phyloP scores from a whole-genome alignment of 2,113 vertebrate species.

The Oriolus oriolus region DNA sequence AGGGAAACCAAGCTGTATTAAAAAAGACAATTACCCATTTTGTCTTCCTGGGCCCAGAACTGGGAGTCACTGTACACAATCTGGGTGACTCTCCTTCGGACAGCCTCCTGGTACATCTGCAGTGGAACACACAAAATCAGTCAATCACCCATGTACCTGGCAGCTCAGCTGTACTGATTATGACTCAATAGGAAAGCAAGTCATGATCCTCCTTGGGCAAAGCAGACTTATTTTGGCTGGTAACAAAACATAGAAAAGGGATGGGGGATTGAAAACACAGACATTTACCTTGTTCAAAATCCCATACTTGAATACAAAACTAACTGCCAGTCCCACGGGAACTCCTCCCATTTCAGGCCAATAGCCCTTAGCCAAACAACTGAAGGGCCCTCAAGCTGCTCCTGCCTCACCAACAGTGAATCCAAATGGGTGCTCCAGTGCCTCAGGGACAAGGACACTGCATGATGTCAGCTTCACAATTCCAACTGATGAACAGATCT shows the following conservation, averaged over 20 bases:
- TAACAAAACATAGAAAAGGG: neutral
- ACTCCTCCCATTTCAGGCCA: neutral
- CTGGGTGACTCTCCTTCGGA: slow-evolving; percentile 82
- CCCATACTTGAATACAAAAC: neutral
- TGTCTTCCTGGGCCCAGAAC: slow-evolving; percentile 65
- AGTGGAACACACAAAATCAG: neutral
- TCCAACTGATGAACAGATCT: neutral
- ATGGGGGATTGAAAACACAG: neutral
- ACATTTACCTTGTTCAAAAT: neutral
- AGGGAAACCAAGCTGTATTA: neutral
- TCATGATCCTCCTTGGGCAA: neutral
- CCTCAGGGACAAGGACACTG: neutral
- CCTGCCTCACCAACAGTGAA: neutral
- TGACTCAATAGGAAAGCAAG: neutral
- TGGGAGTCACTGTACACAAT: slow-evolving; percentile 80
- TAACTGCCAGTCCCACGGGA: neutral
- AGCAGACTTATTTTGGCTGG: neutral
- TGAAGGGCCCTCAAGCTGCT: neutral
- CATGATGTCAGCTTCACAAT: neutral
- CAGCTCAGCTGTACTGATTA: neutral
- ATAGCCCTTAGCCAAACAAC: neutral
- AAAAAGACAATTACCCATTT: slow-evolving; percentile 65
- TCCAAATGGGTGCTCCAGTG: neutral
- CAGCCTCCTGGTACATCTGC: slow-evolving; percentile 84
- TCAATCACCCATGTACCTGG: neutral